Percentiles rank a stretch among this genome's conserved stretches.
phyloP scores from a whole-genome alignment of 2,888 invertebrate species.

The Oasisia sp. region DNA sequence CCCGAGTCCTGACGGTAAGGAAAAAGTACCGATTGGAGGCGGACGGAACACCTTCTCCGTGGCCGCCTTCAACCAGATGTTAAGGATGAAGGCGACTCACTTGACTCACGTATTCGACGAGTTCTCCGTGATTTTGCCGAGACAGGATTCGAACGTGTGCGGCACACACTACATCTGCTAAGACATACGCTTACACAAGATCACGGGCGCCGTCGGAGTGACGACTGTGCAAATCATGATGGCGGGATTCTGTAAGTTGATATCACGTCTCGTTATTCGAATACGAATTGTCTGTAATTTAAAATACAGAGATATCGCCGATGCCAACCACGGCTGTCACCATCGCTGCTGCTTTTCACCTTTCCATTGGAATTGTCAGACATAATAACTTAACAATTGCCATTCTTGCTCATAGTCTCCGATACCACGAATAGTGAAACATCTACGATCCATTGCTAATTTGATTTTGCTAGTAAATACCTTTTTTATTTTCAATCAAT shows the following conservation, averaged over 20 bases:
- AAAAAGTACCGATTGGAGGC: background rate
- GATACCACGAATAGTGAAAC: too few species aligned
- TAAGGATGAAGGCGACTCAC: background rate
- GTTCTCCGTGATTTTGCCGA: background rate
- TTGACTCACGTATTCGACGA: background rate
- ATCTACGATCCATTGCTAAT: too few species aligned
- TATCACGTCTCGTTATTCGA: too few species aligned
- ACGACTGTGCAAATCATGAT: background rate
- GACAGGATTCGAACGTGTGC: background rate
- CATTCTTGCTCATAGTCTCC: too few species aligned
- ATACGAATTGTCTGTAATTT: too few species aligned
- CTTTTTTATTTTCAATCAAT: too few species aligned
- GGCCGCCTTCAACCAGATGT: background rate
- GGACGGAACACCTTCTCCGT: background rate
- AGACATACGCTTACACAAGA: background rate
- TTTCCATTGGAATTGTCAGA: too few species aligned
- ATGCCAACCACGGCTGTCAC: too few species aligned
- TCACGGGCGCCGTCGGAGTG: background rate
- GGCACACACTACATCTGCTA: background rate
- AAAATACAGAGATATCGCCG: too few species aligned
- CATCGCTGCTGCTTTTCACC: too few species aligned
- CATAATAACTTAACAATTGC: too few species aligned
- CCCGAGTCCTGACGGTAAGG: background rate
- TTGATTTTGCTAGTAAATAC: too few species aligned
- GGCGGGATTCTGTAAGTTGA: background rate